Base-by-base conservation (phyloP, 37 sponge, comb jelly and placozoan genomes). In the Agelas oroides region DNA sequence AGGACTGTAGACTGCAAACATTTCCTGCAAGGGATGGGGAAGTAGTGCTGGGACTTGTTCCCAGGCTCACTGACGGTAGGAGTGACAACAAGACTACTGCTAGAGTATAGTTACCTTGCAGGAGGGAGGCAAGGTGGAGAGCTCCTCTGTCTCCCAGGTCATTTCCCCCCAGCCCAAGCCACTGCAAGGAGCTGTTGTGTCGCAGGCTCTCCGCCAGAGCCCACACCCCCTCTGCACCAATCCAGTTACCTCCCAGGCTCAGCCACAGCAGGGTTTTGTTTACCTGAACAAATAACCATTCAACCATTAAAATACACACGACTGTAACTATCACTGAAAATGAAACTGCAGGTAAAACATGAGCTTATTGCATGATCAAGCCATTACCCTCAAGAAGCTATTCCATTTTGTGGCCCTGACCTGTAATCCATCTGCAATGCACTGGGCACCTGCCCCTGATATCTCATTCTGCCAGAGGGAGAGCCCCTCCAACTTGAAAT, bases 101-200 rank as follows among this genome's bases (percentile, higher is more conserved):
- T n/a, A n/a, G n/a, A n/a, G n/a, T n/a, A n/a, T n/a, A n/a, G n/a
- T n/a, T 52, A 92, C 92, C 78, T 71, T 92, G 92, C 41, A 92
- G 65, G 3, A 92, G 69, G 33, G 75, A 53, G 17, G 91, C 88
- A 0, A 96, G 52, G 75, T 91, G 88, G 15, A 84, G 52, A n/a
- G 86, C 94, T 35, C 94, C 97, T 73, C 83, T 75, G 81, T 96
- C 97, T 36, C 94, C 92, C 5, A 96, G 55, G 35, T 67, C 77
- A 68, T 96, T 96, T 17, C 91, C 94, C 14, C 97, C 94, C 62
- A 96, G 70, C 30, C 92, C 97, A 28, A 96, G 76, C 94, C 94
- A 93, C 68, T 84, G 81, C 33, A 96, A 80, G n/a, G 79, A 65
- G 24, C 33, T 66, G 81, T 88, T 91, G 46, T 70, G 62, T 55